Base-by-base conservation (phyloP, 2,797 vertebrate species). In the Anas bahamensis region DNA sequence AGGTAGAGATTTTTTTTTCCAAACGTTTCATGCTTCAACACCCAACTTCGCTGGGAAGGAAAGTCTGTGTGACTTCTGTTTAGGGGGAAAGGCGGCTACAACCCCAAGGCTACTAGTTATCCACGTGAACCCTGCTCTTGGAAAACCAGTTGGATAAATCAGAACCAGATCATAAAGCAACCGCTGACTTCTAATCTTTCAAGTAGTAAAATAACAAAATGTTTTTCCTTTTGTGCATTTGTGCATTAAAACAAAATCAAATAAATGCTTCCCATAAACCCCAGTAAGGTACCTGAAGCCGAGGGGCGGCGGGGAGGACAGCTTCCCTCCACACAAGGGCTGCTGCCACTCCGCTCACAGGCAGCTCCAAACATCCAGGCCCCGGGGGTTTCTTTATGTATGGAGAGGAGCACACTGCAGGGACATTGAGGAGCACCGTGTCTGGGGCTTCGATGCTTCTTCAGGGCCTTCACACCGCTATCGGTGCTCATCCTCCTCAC, bases 131-230 rank as follows among this genome's bases (percentile, higher is more conserved):
- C 4, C 3, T 29, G 17, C 35, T 70, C 18, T 39, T 23, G 29
- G 19, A 44, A 71, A 41, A 44, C 18, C 8, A n/a, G 31, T 24
- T 2, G 1, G 31, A n/a, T 26, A 48, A 52, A 76, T 44, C 79
- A 26, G 22, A 55, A 60, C 24, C 10, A 5, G 68, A 9, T 39
- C 7, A 3, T 10, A 57, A 79, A 88, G 68, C 1, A 1, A 42
- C 10, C 1, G 0, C 10, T 2, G 6, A 0, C 19, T 57, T 35
- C 41, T 44, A 18, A 65, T 21, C 50, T 65, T 18, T 65, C 21
- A 8, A 61, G 26, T 35, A 69, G 39, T 48, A 73, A 82, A 77
- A 66, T 16, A 69, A 41, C 24, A 76, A 55, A 22, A 73, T 6
- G 3, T 4, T 41, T 57, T 44, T 44, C 15, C 42, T 41, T 35